These are phyloP conservation scores for Vanacampus margaritifer DNA, from an alignment of 2,113 vertebrate genomes.

Conservation along the genomic window DNA sequence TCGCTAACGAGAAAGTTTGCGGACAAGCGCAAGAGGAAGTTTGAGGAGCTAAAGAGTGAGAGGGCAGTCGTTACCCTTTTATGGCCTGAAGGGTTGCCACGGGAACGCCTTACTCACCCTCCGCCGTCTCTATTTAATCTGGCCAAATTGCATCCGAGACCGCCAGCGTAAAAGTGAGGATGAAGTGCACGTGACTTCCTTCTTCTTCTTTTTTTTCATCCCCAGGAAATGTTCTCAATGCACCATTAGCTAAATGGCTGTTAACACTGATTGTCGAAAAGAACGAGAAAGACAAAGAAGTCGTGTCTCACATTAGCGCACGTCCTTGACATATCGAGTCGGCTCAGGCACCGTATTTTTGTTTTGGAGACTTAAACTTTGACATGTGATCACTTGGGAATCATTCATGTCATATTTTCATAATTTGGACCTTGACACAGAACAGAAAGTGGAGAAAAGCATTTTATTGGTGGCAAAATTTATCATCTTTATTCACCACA, in stretches of 20 bases:
- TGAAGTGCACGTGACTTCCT: constrained; percentile 13
- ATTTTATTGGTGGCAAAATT: too few species aligned
- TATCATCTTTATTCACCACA: too few species aligned
- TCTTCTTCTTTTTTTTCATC: constrained; percentile 16
- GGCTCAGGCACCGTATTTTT: not conserved
- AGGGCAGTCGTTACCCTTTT: constrained; percentile 24
- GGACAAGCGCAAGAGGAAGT: constrained; percentile 16
- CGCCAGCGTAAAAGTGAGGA: constrained; percentile 14
- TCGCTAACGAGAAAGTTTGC: constrained; percentile 28
- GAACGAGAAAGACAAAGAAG: constrained; percentile 16
- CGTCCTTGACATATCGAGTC: not conserved
- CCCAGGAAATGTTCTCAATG: constrained; percentile 33
- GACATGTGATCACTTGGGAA: not conserved
- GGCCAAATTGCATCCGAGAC: constrained; percentile 29
- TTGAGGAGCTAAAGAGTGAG: constrained; percentile 25
- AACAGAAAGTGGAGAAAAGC: too few species aligned
- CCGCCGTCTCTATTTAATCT: constrained; percentile 38
- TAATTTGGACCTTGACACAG: too few species aligned
- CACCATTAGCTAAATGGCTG: constrained; percentile 40
- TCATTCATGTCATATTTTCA: too few species aligned
- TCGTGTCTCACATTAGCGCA: not conserved
- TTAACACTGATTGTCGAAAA: not conserved
- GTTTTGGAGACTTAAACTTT: too few species aligned
- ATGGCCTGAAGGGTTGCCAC: constrained; percentile 31
- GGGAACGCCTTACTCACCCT: constrained; percentile 21